Evolutionary conservation across 2,797 vertebrate genomes (phyloP).

Genomic region (Adelosebastes latens): DNA sequence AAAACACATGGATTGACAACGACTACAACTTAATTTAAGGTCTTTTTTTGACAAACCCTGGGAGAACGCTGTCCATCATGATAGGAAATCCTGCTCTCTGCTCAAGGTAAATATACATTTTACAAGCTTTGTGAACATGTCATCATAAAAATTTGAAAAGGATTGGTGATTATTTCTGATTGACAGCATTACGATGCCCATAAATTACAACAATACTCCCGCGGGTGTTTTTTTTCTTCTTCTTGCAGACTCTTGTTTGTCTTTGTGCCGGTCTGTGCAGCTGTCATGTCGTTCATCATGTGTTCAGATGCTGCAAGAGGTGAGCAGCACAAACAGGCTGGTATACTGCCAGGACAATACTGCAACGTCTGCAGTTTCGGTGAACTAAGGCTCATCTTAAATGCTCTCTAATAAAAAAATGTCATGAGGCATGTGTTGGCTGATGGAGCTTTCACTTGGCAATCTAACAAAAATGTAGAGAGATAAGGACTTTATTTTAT

Average conservation of each 20-base stretch:
- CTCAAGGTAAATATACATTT: constrained; percentile 55
- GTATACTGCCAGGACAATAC: not conserved
- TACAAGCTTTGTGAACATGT: not conserved
- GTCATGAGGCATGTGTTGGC: not conserved
- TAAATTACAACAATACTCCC: not conserved
- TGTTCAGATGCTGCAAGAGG: constrained; percentile 53
- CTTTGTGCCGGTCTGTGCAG: constrained; percentile 42
- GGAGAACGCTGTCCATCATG: constrained; percentile 47
- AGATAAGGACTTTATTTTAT: not conserved
- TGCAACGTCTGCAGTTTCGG: not conserved
- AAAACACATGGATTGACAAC: not conserved
- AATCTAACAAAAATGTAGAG: not conserved
- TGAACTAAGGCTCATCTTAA: not conserved
- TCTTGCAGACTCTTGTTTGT: constrained; percentile 47
- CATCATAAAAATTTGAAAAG: not conserved
- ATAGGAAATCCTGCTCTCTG: not conserved
- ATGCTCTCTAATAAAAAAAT: not conserved
- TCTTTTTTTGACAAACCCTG: not conserved
- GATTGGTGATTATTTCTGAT: not conserved
- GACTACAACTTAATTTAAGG: not conserved
- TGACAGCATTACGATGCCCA: not conserved
- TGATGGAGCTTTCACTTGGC: not conserved
- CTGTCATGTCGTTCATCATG: constrained; percentile 32
- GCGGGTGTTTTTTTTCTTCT: not conserved
- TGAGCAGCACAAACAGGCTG: constrained; percentile 49